Conservation (phyloP, 2,797 vertebrate species). For the Eulemur albifrons region DNA sequence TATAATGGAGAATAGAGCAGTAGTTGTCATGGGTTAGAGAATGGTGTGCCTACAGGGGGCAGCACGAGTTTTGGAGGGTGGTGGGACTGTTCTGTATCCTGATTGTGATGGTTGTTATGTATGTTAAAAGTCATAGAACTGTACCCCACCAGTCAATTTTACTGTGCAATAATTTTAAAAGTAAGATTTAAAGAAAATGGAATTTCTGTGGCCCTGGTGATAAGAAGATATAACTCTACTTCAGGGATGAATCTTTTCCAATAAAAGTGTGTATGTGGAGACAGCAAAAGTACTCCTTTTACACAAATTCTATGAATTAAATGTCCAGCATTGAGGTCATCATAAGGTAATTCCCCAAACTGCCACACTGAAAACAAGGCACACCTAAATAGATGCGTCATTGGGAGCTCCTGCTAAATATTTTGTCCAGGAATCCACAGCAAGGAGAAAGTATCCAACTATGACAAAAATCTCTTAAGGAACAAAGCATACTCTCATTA, state of each 20-base stretch:
- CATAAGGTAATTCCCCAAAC: neutral
- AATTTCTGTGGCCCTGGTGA: neutral
- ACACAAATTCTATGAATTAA: neutral
- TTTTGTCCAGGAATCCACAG: neutral
- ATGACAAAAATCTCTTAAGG: neutral
- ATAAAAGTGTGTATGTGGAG: neutral
- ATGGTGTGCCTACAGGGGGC: neutral
- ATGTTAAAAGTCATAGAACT: conserved; percentile 29
- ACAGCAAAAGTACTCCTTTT: neutral
- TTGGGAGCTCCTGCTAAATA: neutral
- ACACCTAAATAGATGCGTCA: neutral
- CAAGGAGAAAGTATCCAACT: neutral
- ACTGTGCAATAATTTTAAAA: neutral
- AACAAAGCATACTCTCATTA: conserved; percentile 28
- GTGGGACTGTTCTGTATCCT: neutral
- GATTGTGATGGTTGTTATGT: neutral
- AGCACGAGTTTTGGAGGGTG: neutral
- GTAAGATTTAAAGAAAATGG: conserved; percentile 2
- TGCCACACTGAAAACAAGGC: neutral
- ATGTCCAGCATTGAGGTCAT: neutral
- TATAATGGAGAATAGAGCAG: neutral
- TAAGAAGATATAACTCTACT: conserved; percentile 40
- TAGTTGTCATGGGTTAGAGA: conserved; percentile 9
- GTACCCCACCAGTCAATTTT: neutral
- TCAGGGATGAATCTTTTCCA: neutral